Percentiles rank a stretch among this genome's conserved stretches.
phyloP scores from a whole-genome alignment of 2,888 invertebrate genomes.

The Podotricha telesiphe region DNA sequence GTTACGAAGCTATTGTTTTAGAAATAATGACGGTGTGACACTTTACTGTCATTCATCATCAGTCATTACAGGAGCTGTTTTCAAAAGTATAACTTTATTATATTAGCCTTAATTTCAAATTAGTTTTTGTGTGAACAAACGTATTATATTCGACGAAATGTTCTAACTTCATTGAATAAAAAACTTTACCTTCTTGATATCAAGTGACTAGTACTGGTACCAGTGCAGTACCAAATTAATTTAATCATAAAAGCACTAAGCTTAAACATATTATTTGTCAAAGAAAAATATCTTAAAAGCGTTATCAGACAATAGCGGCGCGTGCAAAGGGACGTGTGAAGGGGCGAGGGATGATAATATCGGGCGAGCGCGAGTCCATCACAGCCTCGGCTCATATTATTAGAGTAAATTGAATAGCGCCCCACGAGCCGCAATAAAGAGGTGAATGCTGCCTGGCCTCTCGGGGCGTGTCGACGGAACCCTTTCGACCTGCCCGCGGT shows the following conservation, averaged over 20 bases:
- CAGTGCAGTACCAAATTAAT: not conserved
- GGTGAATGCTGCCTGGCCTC: conserved; percentile 43
- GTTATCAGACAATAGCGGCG: conserved; percentile 17
- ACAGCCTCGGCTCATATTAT: conserved; percentile 46
- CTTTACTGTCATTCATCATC: not conserved
- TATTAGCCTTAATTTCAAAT: not conserved
- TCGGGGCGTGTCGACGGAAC: conserved; percentile 63
- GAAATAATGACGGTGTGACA: conserved; percentile 33
- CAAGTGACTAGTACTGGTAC: too few species aligned
- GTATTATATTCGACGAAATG: too few species aligned
- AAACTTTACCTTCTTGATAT: not conserved
- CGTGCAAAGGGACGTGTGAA: conserved; percentile 12
- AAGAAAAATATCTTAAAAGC: conserved; percentile 17
- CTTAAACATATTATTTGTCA: conserved; percentile 9
- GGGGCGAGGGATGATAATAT: conserved; percentile 39
- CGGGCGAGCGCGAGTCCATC: conserved; percentile 41
- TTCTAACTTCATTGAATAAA: too few species aligned
- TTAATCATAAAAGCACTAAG: not conserved
- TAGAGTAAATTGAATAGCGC: conserved; percentile 48
- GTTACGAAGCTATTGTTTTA: conserved; percentile 41
- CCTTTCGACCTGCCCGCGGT: conserved; percentile 51
- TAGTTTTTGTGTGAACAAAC: not conserved
- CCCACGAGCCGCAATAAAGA: conserved; percentile 44
- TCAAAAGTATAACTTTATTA: not conserved
- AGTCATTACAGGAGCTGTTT: not conserved